Base-by-base conservation (phyloP, 2,113 vertebrate genomes). In the Trogon melanurus region DNA sequence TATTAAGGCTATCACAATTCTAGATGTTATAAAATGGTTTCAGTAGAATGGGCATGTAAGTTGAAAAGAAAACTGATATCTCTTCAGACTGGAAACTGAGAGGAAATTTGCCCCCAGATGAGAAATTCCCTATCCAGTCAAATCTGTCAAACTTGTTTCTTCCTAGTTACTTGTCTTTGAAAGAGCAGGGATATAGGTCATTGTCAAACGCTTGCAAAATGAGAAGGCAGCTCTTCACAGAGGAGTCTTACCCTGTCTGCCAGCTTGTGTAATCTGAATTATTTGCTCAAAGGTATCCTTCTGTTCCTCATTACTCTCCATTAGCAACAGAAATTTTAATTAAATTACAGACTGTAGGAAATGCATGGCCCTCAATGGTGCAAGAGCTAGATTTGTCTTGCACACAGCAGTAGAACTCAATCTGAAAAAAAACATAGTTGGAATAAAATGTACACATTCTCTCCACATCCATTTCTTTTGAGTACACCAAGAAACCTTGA, bases 51-150 rank as follows among this genome's bases (percentile, higher is more conserved):
- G 85, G 56, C 94, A 89, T 72, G 60, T 94, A 97, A 97, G 97
- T 93, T 86, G 94, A 94, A 97, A 96, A 95, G 86, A 94, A 98
- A 98, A 91, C 73, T 69, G 88, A 84, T 93, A 78, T 94, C 85
- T 96, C 87, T 97, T 96, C 85, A 97, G 88, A 96, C 58, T 93
- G 82, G 72, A 96, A 97, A 94, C 41, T 74, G 83, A 95, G 78
- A 94, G 69, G 92, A 97, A 97, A 95, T 96, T 90, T 96, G 74
- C 56, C 92, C 89, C 91, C 67, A 95, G 70, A 96, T 94, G 84
- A 96, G 94, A 97, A 97, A 92, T 73, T 78, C 70, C 90, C 79
- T 91, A 93, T 91, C 93, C 65, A 98, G 74, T 79, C 88, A 96
- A 93, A 85, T 91, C 92, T 94, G 74, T 84, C 78, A 80, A 66